A percentile compares a stretch with the other conserved stretches of the same genome.
These are phyloP conservation scores for Ornithorhynchus anatinus DNA, from an alignment of 2,113 vertebrate genomes.

Conservation along the genomic window DNA sequence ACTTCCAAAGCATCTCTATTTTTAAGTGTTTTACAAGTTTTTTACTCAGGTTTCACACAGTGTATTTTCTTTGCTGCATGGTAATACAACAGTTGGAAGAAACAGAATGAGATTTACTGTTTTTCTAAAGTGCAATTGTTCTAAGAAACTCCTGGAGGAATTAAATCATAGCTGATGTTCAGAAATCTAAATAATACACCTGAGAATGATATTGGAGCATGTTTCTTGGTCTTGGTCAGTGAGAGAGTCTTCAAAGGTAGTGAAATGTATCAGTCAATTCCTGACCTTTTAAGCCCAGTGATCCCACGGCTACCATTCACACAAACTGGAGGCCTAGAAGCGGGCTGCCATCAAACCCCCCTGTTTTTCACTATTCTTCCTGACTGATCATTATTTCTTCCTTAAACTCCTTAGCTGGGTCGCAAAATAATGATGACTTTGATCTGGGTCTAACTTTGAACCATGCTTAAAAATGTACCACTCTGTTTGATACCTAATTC, in stretches of 20 bases:
- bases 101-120: background rate
- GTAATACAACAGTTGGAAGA: background rate
- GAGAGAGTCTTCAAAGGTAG: fast-evolving
- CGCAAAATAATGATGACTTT: background rate
- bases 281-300: background rate
- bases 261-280: too few relatives aligned
- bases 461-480: background rate
- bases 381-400: background rate
- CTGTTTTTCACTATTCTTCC: background rate
- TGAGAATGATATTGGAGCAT: background rate
- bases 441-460: background rate
- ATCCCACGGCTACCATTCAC: background rate
- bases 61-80: background rate
- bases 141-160: conserved; percentile 19
- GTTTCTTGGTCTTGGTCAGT: background rate
- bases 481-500: background rate
- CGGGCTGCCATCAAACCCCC: too few relatives aligned
- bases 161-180: background rate
- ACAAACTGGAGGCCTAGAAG: fast-evolving
- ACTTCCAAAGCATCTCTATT: background rate
- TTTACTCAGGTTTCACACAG: background rate
- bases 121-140: background rate
- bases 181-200: background rate
- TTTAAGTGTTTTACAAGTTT: background rate
- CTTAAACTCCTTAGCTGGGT: background rate